phyloP scores from a whole-genome alignment of 2,888 invertebrate genomes.

The Eupeodes latifasciatus region DNA sequence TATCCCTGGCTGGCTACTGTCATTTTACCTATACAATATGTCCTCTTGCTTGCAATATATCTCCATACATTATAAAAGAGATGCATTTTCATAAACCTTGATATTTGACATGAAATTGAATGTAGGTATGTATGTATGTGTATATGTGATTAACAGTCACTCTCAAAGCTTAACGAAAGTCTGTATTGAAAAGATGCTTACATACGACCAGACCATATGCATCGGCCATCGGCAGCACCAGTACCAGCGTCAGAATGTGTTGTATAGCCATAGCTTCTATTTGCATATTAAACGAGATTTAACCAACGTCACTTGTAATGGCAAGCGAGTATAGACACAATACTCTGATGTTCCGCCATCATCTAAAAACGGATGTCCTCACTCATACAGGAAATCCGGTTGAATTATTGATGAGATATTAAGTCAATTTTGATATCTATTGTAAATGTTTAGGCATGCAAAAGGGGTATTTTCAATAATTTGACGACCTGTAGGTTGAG shows the following conservation, averaged over 20 bases:
- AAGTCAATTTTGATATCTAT: slow-evolving; percentile 81
- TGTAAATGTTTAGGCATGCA: slow-evolving; percentile 11
- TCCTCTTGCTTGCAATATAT: neutral
- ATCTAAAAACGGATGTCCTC: slow-evolving; percentile 83
- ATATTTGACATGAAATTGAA: slow-evolving; percentile 45
- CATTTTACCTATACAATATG: neutral
- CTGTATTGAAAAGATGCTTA: slow-evolving; percentile 1
- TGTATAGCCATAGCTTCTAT: slow-evolving; percentile 30
- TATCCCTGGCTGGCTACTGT: neutral
- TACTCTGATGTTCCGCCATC: slow-evolving; percentile 80
- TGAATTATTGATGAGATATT: slow-evolving; percentile 84
- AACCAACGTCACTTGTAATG: slow-evolving; percentile 73
- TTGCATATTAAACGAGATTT: slow-evolving; percentile 77
- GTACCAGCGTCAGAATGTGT: neutral
- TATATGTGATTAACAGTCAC: slow-evolving; percentile 21
- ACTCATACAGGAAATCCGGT: slow-evolving; percentile 83
- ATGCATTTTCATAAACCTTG: slow-evolving; percentile 26
- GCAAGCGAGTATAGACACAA: slow-evolving; percentile 78
- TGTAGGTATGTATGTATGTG: neutral
- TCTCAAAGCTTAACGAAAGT: neutral
- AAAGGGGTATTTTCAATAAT: slow-evolving; percentile 2
- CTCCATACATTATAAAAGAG: neutral
- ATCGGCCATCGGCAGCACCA: too few species aligned
- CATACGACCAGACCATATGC: too few species aligned
- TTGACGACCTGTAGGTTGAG: neutral